Conservation (phyloP, 2,797 vertebrate species). For the Selene dorsalis region DNA sequence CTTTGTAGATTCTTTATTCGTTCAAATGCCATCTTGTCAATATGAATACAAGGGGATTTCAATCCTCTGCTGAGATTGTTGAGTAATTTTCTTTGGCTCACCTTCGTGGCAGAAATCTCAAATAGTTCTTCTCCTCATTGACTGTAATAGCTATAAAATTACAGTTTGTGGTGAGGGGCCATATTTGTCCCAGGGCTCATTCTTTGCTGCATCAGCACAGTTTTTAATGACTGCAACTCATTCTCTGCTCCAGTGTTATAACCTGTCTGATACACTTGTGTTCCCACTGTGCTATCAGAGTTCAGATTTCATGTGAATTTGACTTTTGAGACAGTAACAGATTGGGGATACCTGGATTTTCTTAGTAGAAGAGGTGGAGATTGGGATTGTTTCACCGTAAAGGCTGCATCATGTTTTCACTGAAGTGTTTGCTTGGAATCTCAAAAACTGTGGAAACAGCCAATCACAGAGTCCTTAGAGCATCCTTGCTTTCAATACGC, state of each 20-base stretch:
- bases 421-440: slow-evolving; percentile 67
- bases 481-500: slow-evolving; percentile 72
- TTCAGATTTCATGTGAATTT: slow-evolving; percentile 27
- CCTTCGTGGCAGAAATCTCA: slow-evolving; percentile 47
- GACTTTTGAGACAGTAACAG: slow-evolving; percentile 35
- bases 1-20: slow-evolving; percentile 7
- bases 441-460: slow-evolving; percentile 61
- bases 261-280: slow-evolving; percentile 40
- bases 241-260: slow-evolving; percentile 6
- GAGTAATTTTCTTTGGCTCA: slow-evolving; percentile 57
- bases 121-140: slow-evolving; percentile 49
- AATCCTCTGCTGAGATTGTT: slow-evolving; percentile 37
- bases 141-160: slow-evolving; percentile 58
- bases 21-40: slow-evolving; percentile 26
- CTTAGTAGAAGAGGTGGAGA: slow-evolving; percentile 37
- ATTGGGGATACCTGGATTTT: slow-evolving; percentile 39
- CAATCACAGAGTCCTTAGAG: slow-evolving; percentile 59
- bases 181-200: slow-evolving; percentile 48
- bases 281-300: slow-evolving; percentile 21
- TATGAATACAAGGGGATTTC: slow-evolving; percentile 12
- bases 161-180: slow-evolving; percentile 59
- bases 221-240: slow-evolving; percentile 37
- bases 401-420: slow-evolving; percentile 59
- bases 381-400: slow-evolving; percentile 29
- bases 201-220: slow-evolving; percentile 60